phyloP scores from a whole-genome alignment of 2,113 vertebrate species.

The Sialia sialis region DNA sequence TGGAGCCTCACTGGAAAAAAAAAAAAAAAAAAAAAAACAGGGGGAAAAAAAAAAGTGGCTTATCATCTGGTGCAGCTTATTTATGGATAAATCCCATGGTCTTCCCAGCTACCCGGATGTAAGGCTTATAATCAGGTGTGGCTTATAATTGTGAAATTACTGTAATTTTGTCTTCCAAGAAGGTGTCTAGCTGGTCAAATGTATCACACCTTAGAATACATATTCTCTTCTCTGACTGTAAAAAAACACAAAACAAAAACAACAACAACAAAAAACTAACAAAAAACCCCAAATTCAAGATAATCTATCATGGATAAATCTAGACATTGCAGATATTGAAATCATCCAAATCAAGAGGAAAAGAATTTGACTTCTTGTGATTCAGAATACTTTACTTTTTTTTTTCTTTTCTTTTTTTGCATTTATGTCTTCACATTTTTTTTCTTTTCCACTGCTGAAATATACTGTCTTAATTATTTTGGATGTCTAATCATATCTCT shows the following conservation, averaged over 20 bases:
- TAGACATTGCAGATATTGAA: neutral
- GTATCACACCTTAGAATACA: neutral
- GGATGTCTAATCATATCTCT: neutral
- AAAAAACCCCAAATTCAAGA: neutral
- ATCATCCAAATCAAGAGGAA: neutral
- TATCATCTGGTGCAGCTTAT: too few relatives aligned
- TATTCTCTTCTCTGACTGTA: neutral
- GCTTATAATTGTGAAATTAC: too few relatives aligned
- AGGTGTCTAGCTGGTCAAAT: neutral
- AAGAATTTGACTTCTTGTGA: neutral
- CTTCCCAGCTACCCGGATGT: too few relatives aligned
- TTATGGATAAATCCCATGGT: too few relatives aligned
- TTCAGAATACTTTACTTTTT: neutral
- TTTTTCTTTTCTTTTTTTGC: fast-evolving
- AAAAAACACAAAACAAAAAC: neutral
- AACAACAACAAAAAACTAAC: too few relatives aligned
- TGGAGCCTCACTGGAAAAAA: too few relatives aligned
- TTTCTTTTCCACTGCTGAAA: neutral
- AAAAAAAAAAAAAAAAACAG: too few relatives aligned
- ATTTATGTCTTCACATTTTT: neutral
- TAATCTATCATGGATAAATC: neutral
- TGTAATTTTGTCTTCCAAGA: too few relatives aligned
- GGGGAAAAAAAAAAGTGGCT: too few relatives aligned
- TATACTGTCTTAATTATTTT: neutral
- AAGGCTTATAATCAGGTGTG: too few relatives aligned